These are phyloP conservation scores for Conchocele bisecta DNA, from an alignment of 2,888 invertebrate genomes.

Conservation along the genomic window DNA sequence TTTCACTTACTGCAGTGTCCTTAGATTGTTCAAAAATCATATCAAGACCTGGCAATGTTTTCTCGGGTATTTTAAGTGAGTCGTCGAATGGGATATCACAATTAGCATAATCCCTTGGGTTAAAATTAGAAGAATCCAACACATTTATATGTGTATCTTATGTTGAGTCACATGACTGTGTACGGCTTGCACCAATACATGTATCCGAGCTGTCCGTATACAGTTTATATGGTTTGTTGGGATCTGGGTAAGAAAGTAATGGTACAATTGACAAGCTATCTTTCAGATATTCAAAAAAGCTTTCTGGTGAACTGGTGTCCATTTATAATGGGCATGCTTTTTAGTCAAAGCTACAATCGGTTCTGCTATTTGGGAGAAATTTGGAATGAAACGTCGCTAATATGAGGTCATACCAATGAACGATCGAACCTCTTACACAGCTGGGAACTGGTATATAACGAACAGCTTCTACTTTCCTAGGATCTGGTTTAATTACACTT, in stretches of 20 bases:
- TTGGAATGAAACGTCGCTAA: background rate
- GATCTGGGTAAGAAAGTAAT: background rate
- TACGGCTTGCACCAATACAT: conserved; percentile 1
- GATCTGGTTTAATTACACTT: conserved; percentile 29
- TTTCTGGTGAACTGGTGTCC: background rate
- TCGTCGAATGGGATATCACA: too few relatives aligned
- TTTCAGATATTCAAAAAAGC: background rate
- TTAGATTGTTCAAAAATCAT: too few relatives aligned
- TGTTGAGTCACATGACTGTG: too few relatives aligned
- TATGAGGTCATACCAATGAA: conserved; percentile 6
- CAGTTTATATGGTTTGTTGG: background rate
- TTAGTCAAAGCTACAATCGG: conserved; percentile 6
- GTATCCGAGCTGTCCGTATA: background rate
- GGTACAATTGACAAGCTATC: conserved; percentile 2
- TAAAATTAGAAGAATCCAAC: too few relatives aligned
- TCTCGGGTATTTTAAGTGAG: too few relatives aligned
- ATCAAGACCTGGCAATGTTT: too few relatives aligned
- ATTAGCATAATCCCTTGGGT: too few relatives aligned
- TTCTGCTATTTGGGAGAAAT: background rate
- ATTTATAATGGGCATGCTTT: conserved; percentile 1
- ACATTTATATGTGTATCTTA: too few relatives aligned
- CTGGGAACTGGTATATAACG: background rate
- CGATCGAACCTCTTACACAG: background rate
- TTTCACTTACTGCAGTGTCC: too few relatives aligned
- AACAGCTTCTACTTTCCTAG: conserved; percentile 26